phyloP scores from a whole-genome alignment of 92 coral and sea anemone species.

The Muricea muricata region DNA sequence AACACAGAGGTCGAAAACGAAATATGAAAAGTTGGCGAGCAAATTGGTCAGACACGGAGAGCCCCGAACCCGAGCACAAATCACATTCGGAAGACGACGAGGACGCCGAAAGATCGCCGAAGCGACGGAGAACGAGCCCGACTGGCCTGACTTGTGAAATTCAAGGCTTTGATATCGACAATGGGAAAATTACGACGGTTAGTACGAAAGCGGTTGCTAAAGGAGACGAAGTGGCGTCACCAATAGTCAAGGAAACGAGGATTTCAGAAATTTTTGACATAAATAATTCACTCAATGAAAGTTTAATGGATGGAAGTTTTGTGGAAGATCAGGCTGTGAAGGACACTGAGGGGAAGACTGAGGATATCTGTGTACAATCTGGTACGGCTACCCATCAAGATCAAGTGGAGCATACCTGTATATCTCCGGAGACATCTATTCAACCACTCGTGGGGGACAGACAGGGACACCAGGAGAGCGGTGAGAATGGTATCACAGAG shows the following conservation, averaged over 20 bases:
- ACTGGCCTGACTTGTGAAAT: slow-evolving; percentile 86
- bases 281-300: background rate
- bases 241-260: background rate
- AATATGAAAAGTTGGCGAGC: slow-evolving; percentile 26
- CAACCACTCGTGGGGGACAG: too few species aligned
- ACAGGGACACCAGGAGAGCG: too few species aligned
- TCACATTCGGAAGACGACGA: slow-evolving; percentile 58
- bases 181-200: background rate
- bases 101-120: slow-evolving; percentile 64
- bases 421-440: background rate
- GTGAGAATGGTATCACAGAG: background rate
- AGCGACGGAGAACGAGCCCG: slow-evolving; percentile 71
- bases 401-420: background rate
- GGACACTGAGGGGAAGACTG: background rate
- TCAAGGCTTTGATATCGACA: background rate
- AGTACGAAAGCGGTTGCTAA: background rate
- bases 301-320: slow-evolving; percentile 11
- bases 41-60: slow-evolving; percentile 39
- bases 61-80: slow-evolving; percentile 18
- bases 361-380: background rate
- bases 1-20: slow-evolving; percentile 27
- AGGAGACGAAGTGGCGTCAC: slow-evolving; percentile 5
- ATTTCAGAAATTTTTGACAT: slow-evolving; percentile 1
- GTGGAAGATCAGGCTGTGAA: background rate
- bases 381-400: background rate